phyloP scores from a whole-genome alignment of 1,140 invertebrate genomes.

The Pogonomyrmex barbatus region DNA sequence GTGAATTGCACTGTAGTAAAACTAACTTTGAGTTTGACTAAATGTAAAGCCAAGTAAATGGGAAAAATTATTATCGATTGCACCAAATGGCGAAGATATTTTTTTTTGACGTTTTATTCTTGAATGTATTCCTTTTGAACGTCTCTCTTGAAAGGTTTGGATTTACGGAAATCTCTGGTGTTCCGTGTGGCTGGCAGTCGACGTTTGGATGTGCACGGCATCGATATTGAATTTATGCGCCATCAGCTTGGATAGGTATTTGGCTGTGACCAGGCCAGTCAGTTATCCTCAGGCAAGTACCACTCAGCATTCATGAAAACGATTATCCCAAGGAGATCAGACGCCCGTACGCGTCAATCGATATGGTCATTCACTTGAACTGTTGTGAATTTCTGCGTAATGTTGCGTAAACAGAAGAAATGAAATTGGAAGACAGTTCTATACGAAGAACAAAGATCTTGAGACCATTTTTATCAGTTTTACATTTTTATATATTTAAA shows the following conservation, averaged over 20 bases:
- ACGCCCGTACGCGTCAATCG: conserved; percentile 36
- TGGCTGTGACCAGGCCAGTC: conserved; percentile 97
- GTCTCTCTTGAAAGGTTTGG: conserved; percentile 89
- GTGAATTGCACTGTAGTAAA: not conserved
- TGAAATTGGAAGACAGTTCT: not conserved
- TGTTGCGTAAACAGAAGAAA: not conserved
- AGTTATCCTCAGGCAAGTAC: conserved; percentile 91
- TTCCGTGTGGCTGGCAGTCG: conserved; percentile 96
- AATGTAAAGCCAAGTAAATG: not conserved
- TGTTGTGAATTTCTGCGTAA: conserved; percentile 9
- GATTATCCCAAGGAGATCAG: conserved; percentile 28
- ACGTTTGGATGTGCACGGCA: conserved; percentile 98
- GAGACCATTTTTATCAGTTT: not conserved
- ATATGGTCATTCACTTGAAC: not conserved
- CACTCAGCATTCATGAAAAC: conserved; percentile 48
- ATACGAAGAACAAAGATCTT: not conserved
- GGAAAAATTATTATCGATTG: not conserved
- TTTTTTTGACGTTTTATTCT: not conserved
- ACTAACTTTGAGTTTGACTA: not conserved
- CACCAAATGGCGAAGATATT: not conserved
- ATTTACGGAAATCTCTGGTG: conserved; percentile 97
- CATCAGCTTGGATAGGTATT: conserved; percentile 97
- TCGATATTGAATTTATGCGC: conserved; percentile 97
- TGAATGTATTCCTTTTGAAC: conserved; percentile 10
- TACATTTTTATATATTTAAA: not conserved